Base-by-base conservation (phyloP, 2,113 vertebrate genomes). In the Pomatostomus ruficeps region DNA sequence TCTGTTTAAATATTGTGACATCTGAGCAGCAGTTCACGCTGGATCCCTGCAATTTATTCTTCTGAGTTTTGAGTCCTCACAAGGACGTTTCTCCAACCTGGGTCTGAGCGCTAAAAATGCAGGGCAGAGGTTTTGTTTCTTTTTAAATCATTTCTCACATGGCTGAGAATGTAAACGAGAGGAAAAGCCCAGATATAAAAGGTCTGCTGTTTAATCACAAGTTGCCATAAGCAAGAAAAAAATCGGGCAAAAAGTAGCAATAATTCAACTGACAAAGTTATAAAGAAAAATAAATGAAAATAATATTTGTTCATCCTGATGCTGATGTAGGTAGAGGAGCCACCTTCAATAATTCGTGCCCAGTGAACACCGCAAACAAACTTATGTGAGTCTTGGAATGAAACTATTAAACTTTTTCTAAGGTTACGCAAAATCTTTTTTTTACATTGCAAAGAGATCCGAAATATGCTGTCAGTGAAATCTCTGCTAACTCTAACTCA, bases 131-230 rank as follows among this genome's bases (percentile, higher is more conserved):
- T 19, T 82, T 83, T 74, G 31, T 51, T 88, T 38, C 20, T 82
- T 85, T 79, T 76, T 42, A 66, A 29, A 22, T 61, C 5, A 8
- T 78, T 85, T 82, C 2, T 80, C 36, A 19, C 1, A 0, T 15
- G n/a, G 15, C 8, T n/a, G 17, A 45, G 15, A 57, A 45, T 14
- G 29, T 42, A 31, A 87, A 70, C 1, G 1, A 1, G 0, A 43
- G 33, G 40, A 54, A 25, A 87, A 91, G 16, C 20, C 12, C 33
- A 40, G 35, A 2, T 38, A 66, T 5, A n/a, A 81, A 65, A 93
- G 3, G 7, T 31, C 18, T 80, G 29, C 6, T 12, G 17, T 4
- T 22, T 18, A 72, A 68, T 23, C 12, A 42, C 33, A 46, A 71
- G 59, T 36, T 48, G 14, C 21, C 26, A 54, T 14, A 54, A 75